These are phyloP conservation scores for Eupithecia tripunctaria DNA, from an alignment of 2,888 invertebrate genomes.

Conservation along the genomic window DNA sequence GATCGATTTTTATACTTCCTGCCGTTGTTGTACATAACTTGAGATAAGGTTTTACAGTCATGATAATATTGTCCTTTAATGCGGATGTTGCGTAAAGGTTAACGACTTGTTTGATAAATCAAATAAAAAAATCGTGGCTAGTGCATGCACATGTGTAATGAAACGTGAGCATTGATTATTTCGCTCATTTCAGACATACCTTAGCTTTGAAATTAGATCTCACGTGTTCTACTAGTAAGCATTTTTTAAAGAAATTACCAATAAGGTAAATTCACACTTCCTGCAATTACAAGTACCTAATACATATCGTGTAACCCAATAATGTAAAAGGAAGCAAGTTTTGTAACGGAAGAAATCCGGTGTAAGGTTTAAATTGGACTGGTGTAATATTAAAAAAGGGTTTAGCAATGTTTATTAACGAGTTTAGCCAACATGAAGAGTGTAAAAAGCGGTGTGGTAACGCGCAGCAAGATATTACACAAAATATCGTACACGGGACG, in stretches of 20 bases:
- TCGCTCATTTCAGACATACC: slow-evolving; percentile 47
- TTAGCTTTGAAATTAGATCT: slow-evolving; percentile 32
- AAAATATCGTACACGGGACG: slow-evolving; percentile 74
- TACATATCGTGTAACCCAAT: slow-evolving; percentile 14
- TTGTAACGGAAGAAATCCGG: slow-evolving; percentile 70
- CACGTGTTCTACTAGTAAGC: slow-evolving; percentile 30
- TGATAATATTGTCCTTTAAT: slow-evolving; percentile 37
- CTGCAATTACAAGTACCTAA: background rate
- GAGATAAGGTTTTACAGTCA: slow-evolving; percentile 47
- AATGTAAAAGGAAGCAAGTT: slow-evolving; percentile 58
- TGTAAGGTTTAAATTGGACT: slow-evolving; percentile 64
- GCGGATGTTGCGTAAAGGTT: slow-evolving; percentile 52
- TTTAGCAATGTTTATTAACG: slow-evolving; percentile 75
- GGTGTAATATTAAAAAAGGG: slow-evolving; percentile 57
- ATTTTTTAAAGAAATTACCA: slow-evolving; percentile 11
- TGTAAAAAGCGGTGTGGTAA: slow-evolving; percentile 75
- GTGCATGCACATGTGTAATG: slow-evolving; percentile 44
- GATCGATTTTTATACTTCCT: slow-evolving; percentile 71
- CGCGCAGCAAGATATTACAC: slow-evolving; percentile 60
- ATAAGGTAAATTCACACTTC: background rate
- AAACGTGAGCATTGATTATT: slow-evolving; percentile 62
- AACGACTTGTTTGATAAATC: slow-evolving; percentile 41
- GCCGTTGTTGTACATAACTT: slow-evolving; percentile 60
- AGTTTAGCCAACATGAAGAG: slow-evolving; percentile 71
- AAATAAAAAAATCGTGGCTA: slow-evolving; percentile 28